Percentiles rank a stretch among this genome's conserved stretches.
Evolutionary conservation across 2,797 vertebrate genomes (phyloP).

Genomic region (Sebastes hubbsi): DNA sequence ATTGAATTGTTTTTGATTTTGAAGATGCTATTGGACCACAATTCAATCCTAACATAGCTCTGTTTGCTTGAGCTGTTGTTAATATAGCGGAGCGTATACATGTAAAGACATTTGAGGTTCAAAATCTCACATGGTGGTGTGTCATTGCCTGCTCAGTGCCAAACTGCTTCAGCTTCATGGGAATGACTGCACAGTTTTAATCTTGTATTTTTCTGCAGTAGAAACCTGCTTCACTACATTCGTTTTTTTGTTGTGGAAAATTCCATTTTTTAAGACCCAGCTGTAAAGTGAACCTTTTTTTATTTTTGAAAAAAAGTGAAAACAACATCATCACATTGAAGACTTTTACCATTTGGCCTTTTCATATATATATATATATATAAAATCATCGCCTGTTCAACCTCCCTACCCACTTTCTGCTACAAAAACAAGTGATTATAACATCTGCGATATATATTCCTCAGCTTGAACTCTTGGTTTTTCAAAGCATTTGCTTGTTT

Average conservation of each 20-base stretch:
- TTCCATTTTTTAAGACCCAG: slow-evolving; percentile 39
- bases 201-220: slow-evolving; percentile 56
- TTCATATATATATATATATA: slow-evolving; percentile 27
- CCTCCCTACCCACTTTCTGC: slow-evolving; percentile 38
- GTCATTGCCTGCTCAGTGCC: slow-evolving; percentile 72
- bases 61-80: slow-evolving; percentile 55
- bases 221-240: slow-evolving; percentile 44
- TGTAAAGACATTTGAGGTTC: slow-evolving; percentile 65
- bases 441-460: slow-evolving; percentile 55
- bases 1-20: slow-evolving; percentile 24
- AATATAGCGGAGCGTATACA: slow-evolving; percentile 36
- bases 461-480: slow-evolving; percentile 58
- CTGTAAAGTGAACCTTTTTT: slow-evolving; percentile 26
- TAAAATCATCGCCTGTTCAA: slow-evolving; percentile 25
- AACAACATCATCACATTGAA: slow-evolving; percentile 24
- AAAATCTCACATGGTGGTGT: slow-evolving; percentile 51
- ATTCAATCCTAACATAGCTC: slow-evolving; percentile 46
- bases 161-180: slow-evolving; percentile 67
- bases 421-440: slow-evolving; percentile 37
- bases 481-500: slow-evolving; percentile 64
- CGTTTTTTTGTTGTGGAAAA: slow-evolving; percentile 11
- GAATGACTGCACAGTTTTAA: slow-evolving; percentile 56
- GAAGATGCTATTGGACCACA: slow-evolving; percentile 49
- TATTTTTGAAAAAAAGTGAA: slow-evolving; percentile 14
- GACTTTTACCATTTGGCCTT: slow-evolving; percentile 63